These are phyloP conservation scores for Lanius collurio DNA, from an alignment of 2,113 vertebrate genomes.

Conservation along the genomic window DNA sequence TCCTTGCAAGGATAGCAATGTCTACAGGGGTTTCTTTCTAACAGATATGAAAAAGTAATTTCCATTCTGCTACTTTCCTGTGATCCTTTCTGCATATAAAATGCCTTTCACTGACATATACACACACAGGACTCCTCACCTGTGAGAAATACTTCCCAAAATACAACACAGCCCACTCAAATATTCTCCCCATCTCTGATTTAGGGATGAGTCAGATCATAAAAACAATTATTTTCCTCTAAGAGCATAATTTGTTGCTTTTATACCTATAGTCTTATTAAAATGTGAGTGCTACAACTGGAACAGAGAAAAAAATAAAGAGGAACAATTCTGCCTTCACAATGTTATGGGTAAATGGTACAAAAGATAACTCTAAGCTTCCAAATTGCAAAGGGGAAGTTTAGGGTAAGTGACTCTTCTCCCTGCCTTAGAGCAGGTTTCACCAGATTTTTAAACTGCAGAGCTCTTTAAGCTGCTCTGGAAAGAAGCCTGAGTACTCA, in stretches of 20 bases:
- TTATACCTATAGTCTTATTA: not conserved
- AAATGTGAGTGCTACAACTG: not conserved
- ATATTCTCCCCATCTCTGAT: not conserved
- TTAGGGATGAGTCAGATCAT: not conserved
- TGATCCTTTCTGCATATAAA: conserved; percentile 52
- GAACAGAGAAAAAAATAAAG: not conserved
- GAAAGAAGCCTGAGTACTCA: not conserved
- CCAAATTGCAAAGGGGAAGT: not conserved
- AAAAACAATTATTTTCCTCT: not conserved
- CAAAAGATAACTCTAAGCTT: not conserved
- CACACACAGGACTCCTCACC: not conserved
- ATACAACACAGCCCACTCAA: not conserved
- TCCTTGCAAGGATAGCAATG: conserved; percentile 3
- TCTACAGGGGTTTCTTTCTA: conserved; percentile 51
- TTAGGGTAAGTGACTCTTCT: not conserved
- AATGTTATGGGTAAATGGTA: not conserved
- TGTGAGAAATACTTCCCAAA: not conserved
- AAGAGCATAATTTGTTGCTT: not conserved
- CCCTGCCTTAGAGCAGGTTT: not conserved
- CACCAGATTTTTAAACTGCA: not conserved
- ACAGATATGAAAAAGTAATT: conserved; percentile 60
- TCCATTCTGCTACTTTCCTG: conserved; percentile 33
- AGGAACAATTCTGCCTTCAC: not conserved
- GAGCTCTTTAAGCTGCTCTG: not conserved
- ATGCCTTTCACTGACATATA: not conserved